phyloP scores from a whole-genome alignment of 2,797 vertebrate genomes.

The Alca torda region DNA sequence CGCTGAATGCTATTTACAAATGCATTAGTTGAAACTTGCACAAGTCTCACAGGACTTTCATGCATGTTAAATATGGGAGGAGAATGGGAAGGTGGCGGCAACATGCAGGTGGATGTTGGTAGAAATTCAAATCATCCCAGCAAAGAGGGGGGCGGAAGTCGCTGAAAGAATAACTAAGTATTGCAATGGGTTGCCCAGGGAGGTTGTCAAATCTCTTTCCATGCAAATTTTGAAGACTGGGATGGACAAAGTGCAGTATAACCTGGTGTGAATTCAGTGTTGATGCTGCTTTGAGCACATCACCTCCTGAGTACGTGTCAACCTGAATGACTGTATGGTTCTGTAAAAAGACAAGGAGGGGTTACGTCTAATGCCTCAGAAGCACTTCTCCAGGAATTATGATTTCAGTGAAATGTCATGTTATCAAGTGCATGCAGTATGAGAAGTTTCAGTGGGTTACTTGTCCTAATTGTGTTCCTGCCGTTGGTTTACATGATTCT shows the following conservation, averaged over 20 bases:
- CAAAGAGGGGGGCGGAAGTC: accelerated
- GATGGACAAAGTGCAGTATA: neutral
- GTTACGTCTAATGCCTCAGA: neutral
- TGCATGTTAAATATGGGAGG: neutral
- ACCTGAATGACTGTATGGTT: neutral
- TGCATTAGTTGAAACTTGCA: neutral
- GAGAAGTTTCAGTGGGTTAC: neutral
- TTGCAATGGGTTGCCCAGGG: neutral
- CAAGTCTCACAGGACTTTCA: neutral
- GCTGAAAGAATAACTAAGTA: neutral
- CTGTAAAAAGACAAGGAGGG: neutral
- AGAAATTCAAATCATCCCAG: neutral
- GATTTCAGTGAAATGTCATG: neutral
- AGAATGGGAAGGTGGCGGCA: neutral
- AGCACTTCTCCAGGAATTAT: neutral
- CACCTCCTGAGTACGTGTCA: neutral
- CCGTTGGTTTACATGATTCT: accelerated
- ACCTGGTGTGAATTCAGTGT: neutral
- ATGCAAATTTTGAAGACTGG: neutral
- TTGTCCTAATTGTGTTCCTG: neutral
- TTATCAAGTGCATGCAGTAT: neutral
- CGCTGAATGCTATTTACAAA: neutral
- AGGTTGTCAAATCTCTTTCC: neutral
- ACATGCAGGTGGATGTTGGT: accelerated
- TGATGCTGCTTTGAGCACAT: neutral